Base-by-base conservation (phyloP, 2,113 vertebrate species). In the Oplegnathus fasciatus region DNA sequence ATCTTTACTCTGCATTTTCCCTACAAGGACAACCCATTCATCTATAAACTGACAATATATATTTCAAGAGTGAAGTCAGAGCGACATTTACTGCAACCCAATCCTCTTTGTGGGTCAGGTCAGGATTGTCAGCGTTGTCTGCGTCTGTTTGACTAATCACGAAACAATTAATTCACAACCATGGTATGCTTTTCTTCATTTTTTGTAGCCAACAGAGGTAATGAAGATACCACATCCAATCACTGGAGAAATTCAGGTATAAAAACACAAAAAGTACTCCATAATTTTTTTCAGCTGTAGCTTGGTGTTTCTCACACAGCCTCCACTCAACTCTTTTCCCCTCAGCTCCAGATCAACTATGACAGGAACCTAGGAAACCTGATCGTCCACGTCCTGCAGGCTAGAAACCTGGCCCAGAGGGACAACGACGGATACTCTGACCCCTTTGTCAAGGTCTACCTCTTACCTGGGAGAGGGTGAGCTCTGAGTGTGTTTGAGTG, bases 391-490 rank as follows among this genome's bases (percentile, higher is more conserved):
- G 97, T 99, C 78, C 97, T 99, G 86, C 98, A 99, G 96, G 98
- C 98, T 85, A 97, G 98, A 94, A 98, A 98, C 92, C 96, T 99
- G 65, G 97, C 96, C 80, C 97, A 96, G 34, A 95, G 98, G 89
- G 98, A 99, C 93, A 98, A 98, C 93, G 99, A 99, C 6, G 96
- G 98, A 76, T 99, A 99, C 94, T 99, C 98, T 0, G 98, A 99
- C 78, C 98, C 98, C 13, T 99, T 99, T 85, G 98, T 99, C 90
- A 99, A 99, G 92, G 98, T 99, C 78, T 99, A 99, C 92, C 97
- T 99, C 75, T 96, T 99, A 78, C 98, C 98, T 28, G 98, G 98
- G n/a, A 96, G 98, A 96, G 98, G 98, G 98, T 99, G 96, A 97
- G 98, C 66, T 72, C 78, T 30, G 75, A 90, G 54, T 22, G 37